These are phyloP conservation scores for Myotis lucifugus DNA, from an alignment of 2,113 vertebrate genomes.

Conservation along the genomic window DNA sequence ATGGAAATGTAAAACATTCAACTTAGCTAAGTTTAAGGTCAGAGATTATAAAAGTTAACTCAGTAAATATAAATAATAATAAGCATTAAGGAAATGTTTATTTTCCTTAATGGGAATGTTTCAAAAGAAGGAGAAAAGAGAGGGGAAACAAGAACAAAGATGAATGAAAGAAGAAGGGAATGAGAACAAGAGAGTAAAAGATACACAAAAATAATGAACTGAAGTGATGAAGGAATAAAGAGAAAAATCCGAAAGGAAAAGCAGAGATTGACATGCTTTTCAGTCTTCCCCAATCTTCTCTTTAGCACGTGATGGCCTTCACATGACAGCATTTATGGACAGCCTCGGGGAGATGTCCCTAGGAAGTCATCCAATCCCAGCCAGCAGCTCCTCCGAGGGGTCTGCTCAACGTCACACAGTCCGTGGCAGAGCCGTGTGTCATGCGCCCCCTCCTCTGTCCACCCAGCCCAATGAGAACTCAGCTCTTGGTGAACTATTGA, in stretches of 20 bases:
- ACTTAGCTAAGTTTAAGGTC: not conserved
- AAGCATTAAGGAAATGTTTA: not conserved
- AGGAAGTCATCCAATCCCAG: not conserved
- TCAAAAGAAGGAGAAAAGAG: not conserved
- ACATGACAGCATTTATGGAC: fast-evolving
- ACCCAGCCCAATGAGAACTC: not conserved
- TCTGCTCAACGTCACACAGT: not conserved
- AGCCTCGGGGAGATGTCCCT: not conserved
- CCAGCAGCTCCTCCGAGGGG: not conserved
- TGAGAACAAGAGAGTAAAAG: not conserved
- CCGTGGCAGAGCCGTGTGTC: not conserved
- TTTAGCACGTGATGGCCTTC: not conserved
- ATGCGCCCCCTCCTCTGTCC: fast-evolving
- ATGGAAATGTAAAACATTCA: not conserved
- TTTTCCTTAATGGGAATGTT: too few species aligned
- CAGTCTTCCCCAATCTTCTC: not conserved
- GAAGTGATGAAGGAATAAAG: not conserved
- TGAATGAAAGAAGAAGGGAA: not conserved
- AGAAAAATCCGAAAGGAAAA: not conserved
- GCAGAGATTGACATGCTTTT: not conserved
- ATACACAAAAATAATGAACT: not conserved
- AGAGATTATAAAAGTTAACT: not conserved
- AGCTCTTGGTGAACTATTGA: not conserved
- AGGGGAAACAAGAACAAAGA: not conserved
- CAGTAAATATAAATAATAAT: not conserved